phyloP scores from a whole-genome alignment of 2,797 vertebrate genomes.

The Cebuella pygmaea region DNA sequence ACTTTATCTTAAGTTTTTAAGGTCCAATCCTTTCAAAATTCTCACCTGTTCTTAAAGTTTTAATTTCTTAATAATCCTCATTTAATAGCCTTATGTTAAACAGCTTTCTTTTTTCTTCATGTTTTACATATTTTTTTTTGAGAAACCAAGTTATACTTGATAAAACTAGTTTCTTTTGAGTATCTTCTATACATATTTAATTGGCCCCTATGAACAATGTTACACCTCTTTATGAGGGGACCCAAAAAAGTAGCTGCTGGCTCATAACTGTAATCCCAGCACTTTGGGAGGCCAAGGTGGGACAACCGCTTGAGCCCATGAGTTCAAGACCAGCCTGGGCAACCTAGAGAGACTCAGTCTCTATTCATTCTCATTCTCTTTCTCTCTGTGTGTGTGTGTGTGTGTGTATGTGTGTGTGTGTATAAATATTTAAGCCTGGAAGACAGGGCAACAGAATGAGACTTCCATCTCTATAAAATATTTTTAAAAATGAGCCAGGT shows the following conservation, averaged over 20 bases:
- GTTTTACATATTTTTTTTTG: neutral
- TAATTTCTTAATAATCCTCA: slow-evolving; percentile 21
- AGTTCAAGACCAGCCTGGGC: too few relatives aligned
- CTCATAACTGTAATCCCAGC: too few relatives aligned
- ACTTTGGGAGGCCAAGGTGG: too few relatives aligned
- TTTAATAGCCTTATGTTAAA: neutral
- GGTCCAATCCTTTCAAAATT: neutral
- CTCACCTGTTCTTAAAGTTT: slow-evolving; percentile 24
- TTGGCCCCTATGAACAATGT: neutral
- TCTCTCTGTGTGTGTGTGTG: too few relatives aligned
- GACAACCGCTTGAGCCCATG: too few relatives aligned
- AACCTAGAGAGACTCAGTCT: too few relatives aligned
- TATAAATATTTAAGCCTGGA: too few relatives aligned
- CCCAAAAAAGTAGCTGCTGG: neutral
- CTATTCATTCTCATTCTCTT: too few relatives aligned
- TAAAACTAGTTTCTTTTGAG: slow-evolving; percentile 18
- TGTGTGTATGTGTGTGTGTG: too few relatives aligned
- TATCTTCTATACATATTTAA: neutral
- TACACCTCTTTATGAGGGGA: neutral
- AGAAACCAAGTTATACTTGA: neutral
- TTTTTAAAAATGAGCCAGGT: too few relatives aligned
- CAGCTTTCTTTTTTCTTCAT: neutral
- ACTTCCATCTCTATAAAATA: too few relatives aligned
- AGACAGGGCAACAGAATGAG: too few relatives aligned
- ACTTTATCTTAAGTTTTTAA: neutral